Evolutionary conservation across 2,797 vertebrate species (phyloP).

Genomic region (Argya squamiceps): DNA sequence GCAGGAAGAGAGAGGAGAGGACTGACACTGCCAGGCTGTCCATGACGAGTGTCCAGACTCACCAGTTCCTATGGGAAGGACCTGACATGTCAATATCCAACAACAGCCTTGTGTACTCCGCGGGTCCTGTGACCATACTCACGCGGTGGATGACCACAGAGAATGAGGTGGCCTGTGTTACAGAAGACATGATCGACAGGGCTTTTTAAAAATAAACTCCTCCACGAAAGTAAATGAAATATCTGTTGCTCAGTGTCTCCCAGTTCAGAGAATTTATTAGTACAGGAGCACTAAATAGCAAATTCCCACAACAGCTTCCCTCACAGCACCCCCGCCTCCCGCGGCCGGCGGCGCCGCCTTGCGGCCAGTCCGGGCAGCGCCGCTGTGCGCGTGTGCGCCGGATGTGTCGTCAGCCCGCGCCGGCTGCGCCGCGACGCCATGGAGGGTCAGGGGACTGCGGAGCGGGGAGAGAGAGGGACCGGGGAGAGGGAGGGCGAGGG

Average conservation of each 20-base stretch:
- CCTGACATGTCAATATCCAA: fast-evolving
- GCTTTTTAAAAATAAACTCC: neutral
- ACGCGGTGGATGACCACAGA: fast-evolving
- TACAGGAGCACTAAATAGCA: fast-evolving
- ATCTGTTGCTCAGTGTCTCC: no score
- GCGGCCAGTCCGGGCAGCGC: neutral
- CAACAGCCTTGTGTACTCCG: fast-evolving
- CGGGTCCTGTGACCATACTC: fast-evolving
- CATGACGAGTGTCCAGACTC: fast-evolving
- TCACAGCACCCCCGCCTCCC: fast-evolving
- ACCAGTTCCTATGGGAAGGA: neutral
- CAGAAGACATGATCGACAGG: no score
- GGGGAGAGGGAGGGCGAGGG: neutral
- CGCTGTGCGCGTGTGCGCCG: neutral
- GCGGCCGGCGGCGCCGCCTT: neutral
- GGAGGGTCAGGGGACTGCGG: neutral
- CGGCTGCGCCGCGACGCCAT: neutral
- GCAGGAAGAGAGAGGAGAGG: neutral
- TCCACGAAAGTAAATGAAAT: neutral
- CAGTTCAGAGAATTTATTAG: neutral
- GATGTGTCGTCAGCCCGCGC: fast-evolving
- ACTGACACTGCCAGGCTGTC: fast-evolving
- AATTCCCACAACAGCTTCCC: fast-evolving
- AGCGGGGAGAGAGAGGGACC: fast-evolving
- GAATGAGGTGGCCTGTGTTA: fast-evolving